Evolutionary conservation across 2,888 invertebrate genomes (phyloP).

Genomic region (Pharmacophagus antenor): DNA sequence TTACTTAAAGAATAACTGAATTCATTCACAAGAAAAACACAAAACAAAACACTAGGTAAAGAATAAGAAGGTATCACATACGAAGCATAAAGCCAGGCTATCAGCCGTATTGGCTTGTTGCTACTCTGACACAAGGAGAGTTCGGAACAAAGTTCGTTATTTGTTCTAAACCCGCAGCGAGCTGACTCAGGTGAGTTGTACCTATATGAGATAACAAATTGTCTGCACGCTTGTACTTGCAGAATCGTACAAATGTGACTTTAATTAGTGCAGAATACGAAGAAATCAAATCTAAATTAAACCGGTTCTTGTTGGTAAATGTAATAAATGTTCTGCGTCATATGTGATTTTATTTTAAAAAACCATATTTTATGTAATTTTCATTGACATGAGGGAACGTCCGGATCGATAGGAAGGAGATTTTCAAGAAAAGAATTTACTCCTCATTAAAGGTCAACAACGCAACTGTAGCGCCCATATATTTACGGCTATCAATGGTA

Average conservation of each 20-base stretch:
- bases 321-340: background rate
- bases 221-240: constrained; percentile 3
- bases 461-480: too few species aligned
- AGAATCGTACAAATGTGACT: constrained; percentile 3
- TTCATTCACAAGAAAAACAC: too few species aligned
- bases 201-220: constrained; percentile 28
- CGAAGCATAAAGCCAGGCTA: constrained; percentile 19
- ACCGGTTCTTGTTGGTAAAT: background rate
- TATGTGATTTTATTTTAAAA: too few species aligned
- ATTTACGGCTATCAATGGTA: too few species aligned
- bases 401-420: too few species aligned
- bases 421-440: too few species aligned
- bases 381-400: background rate
- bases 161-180: constrained; percentile 30
- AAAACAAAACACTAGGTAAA: constrained; percentile 14
- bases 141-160: constrained; percentile 29
- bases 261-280: background rate
- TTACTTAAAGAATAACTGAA: too few species aligned
- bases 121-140: constrained; percentile 26
- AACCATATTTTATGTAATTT: background rate
- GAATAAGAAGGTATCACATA: constrained; percentile 16
- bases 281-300: background rate
- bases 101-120: constrained; percentile 24
- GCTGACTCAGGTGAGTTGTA: constrained; percentile 23
- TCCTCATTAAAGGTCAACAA: too few species aligned